Conservation (phyloP, 2,888 invertebrate species). For the Venusia cambrica region DNA sequence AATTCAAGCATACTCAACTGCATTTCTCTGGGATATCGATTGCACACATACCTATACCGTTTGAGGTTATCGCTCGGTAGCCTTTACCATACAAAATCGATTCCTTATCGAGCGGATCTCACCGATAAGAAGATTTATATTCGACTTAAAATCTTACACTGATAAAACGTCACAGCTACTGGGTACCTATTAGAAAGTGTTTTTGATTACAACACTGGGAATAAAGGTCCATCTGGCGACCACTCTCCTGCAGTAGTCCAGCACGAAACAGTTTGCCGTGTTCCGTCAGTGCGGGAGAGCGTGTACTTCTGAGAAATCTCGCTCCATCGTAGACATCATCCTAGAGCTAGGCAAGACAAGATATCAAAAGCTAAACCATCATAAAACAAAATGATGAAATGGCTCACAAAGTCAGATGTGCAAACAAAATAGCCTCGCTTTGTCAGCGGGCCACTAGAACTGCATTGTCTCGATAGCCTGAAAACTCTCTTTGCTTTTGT, state of each 20-base stretch:
- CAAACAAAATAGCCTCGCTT: slow-evolving; percentile 45
- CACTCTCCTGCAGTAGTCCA: no score
- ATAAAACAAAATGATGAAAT: no score
- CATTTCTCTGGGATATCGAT: slow-evolving; percentile 62
- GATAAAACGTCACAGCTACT: slow-evolving; percentile 56
- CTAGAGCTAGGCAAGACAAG: no score
- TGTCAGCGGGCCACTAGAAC: slow-evolving; percentile 32
- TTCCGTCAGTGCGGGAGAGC: no score
- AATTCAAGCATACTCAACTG: slow-evolving; percentile 39
- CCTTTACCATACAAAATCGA: slow-evolving; percentile 55
- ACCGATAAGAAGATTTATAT: slow-evolving; percentile 64
- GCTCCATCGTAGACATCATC: no score
- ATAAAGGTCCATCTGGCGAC: no score
- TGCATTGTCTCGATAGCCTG: slow-evolving; percentile 11
- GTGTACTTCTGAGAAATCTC: no score
- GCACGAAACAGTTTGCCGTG: no score
- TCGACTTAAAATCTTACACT: slow-evolving; percentile 45
- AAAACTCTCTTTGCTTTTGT: slow-evolving; percentile 55
- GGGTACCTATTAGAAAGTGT: no score
- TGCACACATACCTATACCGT: slow-evolving; percentile 49
- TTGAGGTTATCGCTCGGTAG: slow-evolving; percentile 71
- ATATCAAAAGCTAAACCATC: no score
- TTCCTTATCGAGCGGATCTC: slow-evolving; percentile 53
- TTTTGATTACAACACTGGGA: no score
- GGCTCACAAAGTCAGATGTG: slow-evolving; percentile 39